Conservation (phyloP, 2,797 vertebrate genomes). For the Atherinosoma microstoma region DNA sequence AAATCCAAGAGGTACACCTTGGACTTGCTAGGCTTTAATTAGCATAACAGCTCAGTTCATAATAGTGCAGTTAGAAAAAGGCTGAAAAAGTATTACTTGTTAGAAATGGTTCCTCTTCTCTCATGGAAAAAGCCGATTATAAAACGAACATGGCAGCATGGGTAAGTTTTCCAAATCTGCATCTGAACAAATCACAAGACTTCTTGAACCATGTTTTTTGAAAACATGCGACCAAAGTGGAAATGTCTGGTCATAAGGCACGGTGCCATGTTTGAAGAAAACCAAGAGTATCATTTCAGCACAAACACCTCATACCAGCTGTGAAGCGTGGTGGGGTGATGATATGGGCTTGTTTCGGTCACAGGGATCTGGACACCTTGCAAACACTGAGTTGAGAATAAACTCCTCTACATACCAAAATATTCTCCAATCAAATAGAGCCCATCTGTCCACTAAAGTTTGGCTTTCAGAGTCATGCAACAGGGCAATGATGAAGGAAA, state of each 20-base stretch:
- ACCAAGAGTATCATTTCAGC: neutral
- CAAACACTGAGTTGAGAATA: neutral
- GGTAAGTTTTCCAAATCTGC: neutral
- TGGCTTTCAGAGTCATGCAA: neutral
- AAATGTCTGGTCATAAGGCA: neutral
- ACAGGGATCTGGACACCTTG: neutral
- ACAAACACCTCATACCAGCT: neutral
- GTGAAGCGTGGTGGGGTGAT: neutral
- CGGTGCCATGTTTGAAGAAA: neutral
- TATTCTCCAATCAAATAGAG: neutral
- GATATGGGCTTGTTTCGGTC: neutral
- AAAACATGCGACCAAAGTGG: neutral
- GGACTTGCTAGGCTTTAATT: neutral
- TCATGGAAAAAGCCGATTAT: neutral
- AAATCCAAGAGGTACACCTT: neutral
- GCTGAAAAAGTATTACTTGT: neutral
- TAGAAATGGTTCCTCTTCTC: neutral
- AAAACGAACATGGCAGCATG: neutral
- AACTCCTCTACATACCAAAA: neutral
- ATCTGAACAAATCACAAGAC: neutral
- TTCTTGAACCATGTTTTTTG: neutral
- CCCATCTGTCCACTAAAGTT: neutral
- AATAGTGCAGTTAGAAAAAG: neutral
- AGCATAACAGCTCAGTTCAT: neutral
- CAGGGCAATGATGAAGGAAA: too few species aligned